Conservation (phyloP, 1,140 invertebrate species). For the Rhynchophorus ferrugineus region DNA sequence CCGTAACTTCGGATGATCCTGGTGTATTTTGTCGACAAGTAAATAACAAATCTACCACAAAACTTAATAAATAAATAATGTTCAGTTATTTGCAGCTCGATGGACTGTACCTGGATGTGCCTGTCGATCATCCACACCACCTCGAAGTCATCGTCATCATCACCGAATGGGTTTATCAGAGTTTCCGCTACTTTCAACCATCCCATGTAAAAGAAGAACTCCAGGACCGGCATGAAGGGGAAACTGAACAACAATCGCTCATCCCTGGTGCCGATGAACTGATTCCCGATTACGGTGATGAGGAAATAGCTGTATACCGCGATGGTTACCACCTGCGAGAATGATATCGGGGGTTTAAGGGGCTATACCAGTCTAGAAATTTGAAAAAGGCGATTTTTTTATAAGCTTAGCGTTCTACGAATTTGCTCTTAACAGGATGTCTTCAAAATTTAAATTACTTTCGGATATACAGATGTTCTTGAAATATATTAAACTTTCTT, state of each 20-base stretch:
- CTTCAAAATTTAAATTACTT: no score
- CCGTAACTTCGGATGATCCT: constrained; percentile 78
- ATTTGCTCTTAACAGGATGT: no score
- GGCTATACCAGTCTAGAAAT: no score
- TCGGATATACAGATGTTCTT: no score
- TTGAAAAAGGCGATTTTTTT: no score
- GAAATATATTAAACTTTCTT: no score
- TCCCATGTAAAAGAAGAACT: constrained; percentile 84
- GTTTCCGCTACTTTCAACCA: constrained; percentile 84
- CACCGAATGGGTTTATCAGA: constrained; percentile 81
- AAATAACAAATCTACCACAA: constrained; percentile 79
- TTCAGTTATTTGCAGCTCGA: not conserved
- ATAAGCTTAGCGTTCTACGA: no score
- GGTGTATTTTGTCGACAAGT: constrained; percentile 89
- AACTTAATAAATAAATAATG: not conserved
- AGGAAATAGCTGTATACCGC: constrained; percentile 69
- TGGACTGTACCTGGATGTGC: constrained; percentile 61
- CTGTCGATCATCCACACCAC: constrained; percentile 83
- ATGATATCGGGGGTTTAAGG: no score
- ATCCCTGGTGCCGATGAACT: constrained; percentile 35
- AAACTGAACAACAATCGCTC: constrained; percentile 67
- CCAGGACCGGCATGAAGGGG: constrained; percentile 75
- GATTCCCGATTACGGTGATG: constrained; percentile 59
- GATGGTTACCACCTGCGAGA: constrained; percentile 50
- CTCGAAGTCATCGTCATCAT: constrained; percentile 75